Evolutionary conservation across 2,888 invertebrate genomes (phyloP).

Genomic region (Brenthis hecate): DNA sequence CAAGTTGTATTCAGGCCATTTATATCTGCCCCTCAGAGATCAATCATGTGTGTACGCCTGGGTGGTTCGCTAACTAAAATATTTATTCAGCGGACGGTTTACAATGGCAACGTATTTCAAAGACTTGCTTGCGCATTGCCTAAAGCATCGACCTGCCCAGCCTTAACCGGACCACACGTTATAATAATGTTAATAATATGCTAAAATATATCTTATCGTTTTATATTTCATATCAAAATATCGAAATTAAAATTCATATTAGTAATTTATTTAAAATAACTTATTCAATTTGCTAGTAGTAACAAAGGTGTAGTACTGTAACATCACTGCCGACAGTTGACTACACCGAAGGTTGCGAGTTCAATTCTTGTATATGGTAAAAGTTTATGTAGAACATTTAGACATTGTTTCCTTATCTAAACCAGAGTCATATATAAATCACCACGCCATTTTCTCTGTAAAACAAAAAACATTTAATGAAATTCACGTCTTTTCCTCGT

Average conservation of each 20-base stretch:
- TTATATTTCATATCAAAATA: conserved; percentile 11
- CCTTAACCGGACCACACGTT: conserved; percentile 28
- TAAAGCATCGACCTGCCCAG: conserved; percentile 42
- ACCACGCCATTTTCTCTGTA: too few relatives aligned
- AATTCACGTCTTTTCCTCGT: too few relatives aligned
- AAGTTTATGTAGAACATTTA: too few relatives aligned
- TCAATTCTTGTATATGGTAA: too few relatives aligned
- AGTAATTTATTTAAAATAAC: too few relatives aligned
- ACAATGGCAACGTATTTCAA: conserved; percentile 80
- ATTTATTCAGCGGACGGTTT: conserved; percentile 71
- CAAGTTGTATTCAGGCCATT: conserved; percentile 24
- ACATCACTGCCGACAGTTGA: too few relatives aligned
- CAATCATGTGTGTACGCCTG: conserved; percentile 71
- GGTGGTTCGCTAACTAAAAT: conserved; percentile 76
- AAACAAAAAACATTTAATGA: too few relatives aligned
- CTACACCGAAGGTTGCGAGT: too few relatives aligned
- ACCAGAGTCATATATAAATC: too few relatives aligned
- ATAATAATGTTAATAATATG: conserved; percentile 28
- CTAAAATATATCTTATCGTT: conserved; percentile 23
- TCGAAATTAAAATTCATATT: conserved; percentile 23
- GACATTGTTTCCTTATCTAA: too few relatives aligned
- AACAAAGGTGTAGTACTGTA: too few relatives aligned
- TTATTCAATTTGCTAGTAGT: too few relatives aligned
- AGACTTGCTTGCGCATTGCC: conserved; percentile 54
- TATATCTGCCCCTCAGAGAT: conserved; percentile 71